phyloP scores from a whole-genome alignment of 2,113 vertebrate genomes.

The Barbus barbus region DNA sequence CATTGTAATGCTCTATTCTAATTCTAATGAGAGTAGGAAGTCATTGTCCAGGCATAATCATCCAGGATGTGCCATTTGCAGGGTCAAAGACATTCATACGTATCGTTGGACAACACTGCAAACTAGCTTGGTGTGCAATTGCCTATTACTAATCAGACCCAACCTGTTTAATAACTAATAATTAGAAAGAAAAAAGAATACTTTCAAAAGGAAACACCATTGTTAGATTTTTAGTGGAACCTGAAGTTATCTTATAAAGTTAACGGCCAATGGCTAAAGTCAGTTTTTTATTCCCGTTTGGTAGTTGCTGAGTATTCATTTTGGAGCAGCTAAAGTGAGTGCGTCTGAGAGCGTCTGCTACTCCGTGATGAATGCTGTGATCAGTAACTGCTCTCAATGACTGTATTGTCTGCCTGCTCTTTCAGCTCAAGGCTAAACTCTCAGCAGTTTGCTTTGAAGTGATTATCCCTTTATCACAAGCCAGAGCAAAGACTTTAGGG shows the following conservation, averaged over 20 bases:
- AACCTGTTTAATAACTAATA: not conserved
- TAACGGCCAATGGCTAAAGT: not conserved
- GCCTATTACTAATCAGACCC: not conserved
- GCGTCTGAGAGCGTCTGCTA: constrained; percentile 77
- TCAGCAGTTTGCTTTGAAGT: constrained; percentile 97
- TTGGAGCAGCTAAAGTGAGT: constrained; percentile 73
- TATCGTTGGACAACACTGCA: not conserved
- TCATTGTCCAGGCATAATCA: not conserved
- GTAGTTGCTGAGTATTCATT: not conserved
- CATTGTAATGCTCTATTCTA: not conserved
- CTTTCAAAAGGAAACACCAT: not conserved
- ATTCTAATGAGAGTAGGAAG: constrained; percentile 30
- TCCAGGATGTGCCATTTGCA: constrained; percentile 35
- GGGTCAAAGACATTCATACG: constrained; percentile 12
- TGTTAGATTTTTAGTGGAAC: not conserved
- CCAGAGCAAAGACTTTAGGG: constrained; percentile 90
- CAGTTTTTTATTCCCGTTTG: not conserved
- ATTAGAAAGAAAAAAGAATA: not conserved
- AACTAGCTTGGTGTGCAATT: not conserved
- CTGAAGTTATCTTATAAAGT: not conserved
- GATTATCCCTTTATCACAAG: constrained; percentile 98
- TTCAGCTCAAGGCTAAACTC: constrained; percentile 95
- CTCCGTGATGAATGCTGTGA: constrained; percentile 85
- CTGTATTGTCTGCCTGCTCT: constrained; percentile 90
- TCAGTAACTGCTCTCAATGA: constrained; percentile 97